Base-by-base conservation (phyloP, 1,140 invertebrate genomes). In the Rhopalosiphum maidis region DNA sequence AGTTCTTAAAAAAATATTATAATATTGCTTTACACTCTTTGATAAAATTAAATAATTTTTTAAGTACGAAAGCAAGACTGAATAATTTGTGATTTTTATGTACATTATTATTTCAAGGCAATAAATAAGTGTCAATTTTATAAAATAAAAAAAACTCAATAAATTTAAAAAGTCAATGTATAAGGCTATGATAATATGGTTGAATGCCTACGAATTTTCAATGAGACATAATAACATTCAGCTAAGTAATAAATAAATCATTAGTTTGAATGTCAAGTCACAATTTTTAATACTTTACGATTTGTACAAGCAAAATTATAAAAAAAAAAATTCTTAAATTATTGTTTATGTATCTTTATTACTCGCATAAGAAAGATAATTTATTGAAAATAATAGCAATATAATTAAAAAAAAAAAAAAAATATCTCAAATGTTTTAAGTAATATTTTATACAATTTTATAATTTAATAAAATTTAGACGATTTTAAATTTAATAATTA, bases 141-240 rank as follows among this genome's bases (percentile, higher is more conserved):
- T 43, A 86, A 46, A 9, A 46, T 41, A 46, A 86, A 86, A 86
- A 43, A 43, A 46, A 86, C 9, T 15, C 43, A 30, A 86, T 86
- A 86, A 43, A 86, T 86, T 86, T 86, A 41, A 86, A 85, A 86
- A 86, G 85, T 86, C 43, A 46, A 30, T 86, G 41, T 15, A 25
- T 30, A 86, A 41, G 41, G 11, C 23, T 46, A 68, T n/a, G 4
- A 15, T 86, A 86, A 15, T 86, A 86, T 46, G 25, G 41, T 86
- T 46, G 85, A 86, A 86, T 30, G 11, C 85, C 85, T 46, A 86
- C 15, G 85, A 46, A 46, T 30, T 37, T 86, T 46, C 46, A 86
- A 86, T 46, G 25, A 30, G 37, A 46, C 30, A 46, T n/a, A 18
- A 86, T n/a, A 86, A 86, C 83, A 60, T 60, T 30, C 9, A n/a